Base-by-base conservation (phyloP, 2,113 vertebrate species). In the Eira barbara region DNA sequence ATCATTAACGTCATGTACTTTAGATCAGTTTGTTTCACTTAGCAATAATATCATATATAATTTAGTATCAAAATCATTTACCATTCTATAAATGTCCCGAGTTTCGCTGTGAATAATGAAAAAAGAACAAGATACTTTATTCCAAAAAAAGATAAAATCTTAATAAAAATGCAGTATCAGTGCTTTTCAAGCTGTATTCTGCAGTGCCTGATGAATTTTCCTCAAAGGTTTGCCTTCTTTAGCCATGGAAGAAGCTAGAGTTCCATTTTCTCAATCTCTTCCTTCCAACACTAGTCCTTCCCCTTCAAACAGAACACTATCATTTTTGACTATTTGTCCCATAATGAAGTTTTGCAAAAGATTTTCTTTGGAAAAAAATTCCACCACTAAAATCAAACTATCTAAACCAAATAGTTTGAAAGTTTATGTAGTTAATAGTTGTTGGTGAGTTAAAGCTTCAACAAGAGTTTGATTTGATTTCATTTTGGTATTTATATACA, bases 301-400 rank as follows among this genome's bases (percentile, higher is more conserved):
- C 7, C 61, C 45, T 84, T 90, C 13, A 89, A 63, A 92, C 6
- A 92, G 7, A 79, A 23, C 65, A 80, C 36, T 89, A 36, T 27
- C 52, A 49, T 71, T 95, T 78, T 55, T 74, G 2, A 96, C 59
- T 49, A 82, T 52, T 92, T 89, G 83, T 95, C 57, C 89, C 39
- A 91, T 67, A 90, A 27, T 65, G 15, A 14, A 39, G 34, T 97
- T 97, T 61, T 80, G 39, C 15, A 79, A 73, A 83, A 92, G 10
- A 80, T 81, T 71, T 89, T 52, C 80, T 92, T 96, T 90, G 36
- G 27, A 91, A 61, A 93, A 76, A 85, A 85, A 74, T 71, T 94
- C 36, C 17, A 84, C 47, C 39, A 88, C 14, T 69, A 93, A 92
- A 86, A 97, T 73, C 12, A 95, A 97, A 89, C 39, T 81, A 93